phyloP scores from a whole-genome alignment of 2,888 invertebrate genomes.

The Parthenolecanium corni region DNA sequence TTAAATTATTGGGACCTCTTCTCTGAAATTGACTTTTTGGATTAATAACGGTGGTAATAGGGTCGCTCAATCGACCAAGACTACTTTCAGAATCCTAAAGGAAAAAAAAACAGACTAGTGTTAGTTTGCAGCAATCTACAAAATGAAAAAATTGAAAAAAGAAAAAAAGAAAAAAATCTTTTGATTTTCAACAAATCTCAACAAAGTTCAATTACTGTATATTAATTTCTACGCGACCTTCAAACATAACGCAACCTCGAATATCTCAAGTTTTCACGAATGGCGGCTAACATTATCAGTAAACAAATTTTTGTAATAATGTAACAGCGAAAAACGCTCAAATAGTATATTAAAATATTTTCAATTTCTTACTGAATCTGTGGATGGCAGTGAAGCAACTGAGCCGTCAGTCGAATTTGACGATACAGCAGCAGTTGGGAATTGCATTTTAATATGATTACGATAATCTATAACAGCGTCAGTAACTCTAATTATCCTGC shows the following conservation, averaged over 20 bases:
- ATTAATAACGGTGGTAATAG: conserved; percentile 16
- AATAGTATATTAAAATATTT: too few relatives aligned
- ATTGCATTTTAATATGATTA: conserved; percentile 51
- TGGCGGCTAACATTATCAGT: too few relatives aligned
- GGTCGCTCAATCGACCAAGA: conserved; percentile 30
- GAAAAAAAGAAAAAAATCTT: too few relatives aligned
- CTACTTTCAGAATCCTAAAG: conserved; percentile 34
- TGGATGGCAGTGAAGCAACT: conserved; percentile 23
- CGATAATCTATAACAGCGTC: conserved; percentile 77
- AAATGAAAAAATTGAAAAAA: too few relatives aligned
- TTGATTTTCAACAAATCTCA: too few relatives aligned
- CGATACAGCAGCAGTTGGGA: conserved; percentile 36
- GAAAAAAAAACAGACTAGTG: conserved; percentile 4
- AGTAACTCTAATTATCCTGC: conserved; percentile 82
- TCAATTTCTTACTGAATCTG: conserved; percentile 27
- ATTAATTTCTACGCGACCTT: too few relatives aligned
- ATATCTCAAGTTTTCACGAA: too few relatives aligned
- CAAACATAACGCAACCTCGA: too few relatives aligned
- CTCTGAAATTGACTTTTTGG: conserved; percentile 13
- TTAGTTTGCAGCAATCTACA: too few relatives aligned
- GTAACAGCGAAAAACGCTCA: too few relatives aligned
- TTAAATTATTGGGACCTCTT: conserved; percentile 19
- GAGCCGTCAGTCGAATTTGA: conserved; percentile 32
- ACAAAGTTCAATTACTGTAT: too few relatives aligned
- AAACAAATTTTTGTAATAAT: too few relatives aligned